Evolutionary conservation across 1,140 invertebrate species (phyloP).

Genomic region (Argopecten irradians): DNA sequence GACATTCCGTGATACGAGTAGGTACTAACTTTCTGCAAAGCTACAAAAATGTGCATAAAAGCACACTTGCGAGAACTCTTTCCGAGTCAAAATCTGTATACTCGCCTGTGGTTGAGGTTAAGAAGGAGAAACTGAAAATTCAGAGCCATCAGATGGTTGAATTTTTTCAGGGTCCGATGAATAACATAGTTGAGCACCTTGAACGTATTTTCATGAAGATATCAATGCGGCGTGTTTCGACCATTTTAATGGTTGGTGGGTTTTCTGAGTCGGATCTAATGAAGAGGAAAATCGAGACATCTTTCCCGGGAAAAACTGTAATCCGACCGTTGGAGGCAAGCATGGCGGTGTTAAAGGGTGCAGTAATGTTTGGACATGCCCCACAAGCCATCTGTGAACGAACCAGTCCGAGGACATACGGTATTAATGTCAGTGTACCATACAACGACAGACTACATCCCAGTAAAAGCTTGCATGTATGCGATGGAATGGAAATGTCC

Average conservation of each 20-base stretch:
- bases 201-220: not conserved
- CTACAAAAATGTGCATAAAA: not conserved
- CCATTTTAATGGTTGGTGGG: slow-evolving; percentile 25
- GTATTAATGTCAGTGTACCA: not conserved
- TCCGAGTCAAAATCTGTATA: not conserved
- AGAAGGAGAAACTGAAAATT: not conserved
- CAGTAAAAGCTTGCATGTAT: not conserved
- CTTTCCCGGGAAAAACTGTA: not conserved
- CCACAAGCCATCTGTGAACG: not conserved
- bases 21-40: not conserved
- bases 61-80: not conserved
- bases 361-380: slow-evolving; percentile 24
- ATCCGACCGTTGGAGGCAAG: slow-evolving; percentile 4
- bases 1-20: not conserved
- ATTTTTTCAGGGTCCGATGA: not conserved
- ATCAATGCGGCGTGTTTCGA: not conserved
- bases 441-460: not conserved
- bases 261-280: not conserved
- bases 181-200: not conserved
- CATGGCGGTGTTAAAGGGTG: not conserved
- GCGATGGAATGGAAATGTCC: not conserved
- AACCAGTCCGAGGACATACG: slow-evolving; percentile 2
- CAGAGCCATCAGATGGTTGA: not conserved
- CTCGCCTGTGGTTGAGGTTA: not conserved
- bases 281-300: not conserved